These are phyloP conservation scores for Eidolon helvum DNA, from an alignment of 2,113 vertebrate species.

Conservation along the genomic window DNA sequence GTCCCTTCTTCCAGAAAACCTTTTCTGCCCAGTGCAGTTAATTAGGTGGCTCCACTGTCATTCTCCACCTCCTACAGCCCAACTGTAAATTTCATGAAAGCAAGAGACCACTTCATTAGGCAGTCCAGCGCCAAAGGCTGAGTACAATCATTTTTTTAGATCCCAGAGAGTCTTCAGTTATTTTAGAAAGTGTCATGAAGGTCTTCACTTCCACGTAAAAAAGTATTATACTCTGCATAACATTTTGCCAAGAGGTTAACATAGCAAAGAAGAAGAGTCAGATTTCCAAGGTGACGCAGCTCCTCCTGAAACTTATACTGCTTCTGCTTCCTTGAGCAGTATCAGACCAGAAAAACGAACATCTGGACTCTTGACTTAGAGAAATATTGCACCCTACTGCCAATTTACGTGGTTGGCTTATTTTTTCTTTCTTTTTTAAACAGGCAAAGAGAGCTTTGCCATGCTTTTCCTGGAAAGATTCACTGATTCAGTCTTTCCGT, in stretches of 20 bases:
- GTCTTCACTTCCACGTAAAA: neutral
- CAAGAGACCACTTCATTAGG: neutral
- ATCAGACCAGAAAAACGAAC: neutral
- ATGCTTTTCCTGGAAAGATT: constrained; percentile 65
- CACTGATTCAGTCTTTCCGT: constrained; percentile 6
- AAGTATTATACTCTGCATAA: neutral
- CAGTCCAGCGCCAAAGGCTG: neutral
- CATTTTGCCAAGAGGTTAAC: neutral
- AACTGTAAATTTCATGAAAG: neutral
- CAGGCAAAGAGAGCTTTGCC: neutral
- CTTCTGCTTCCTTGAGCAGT: neutral
- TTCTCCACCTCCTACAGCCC: neutral
- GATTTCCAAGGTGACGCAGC: neutral
- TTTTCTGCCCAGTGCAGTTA: neutral
- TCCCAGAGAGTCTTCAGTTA: neutral
- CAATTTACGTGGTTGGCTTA: neutral
- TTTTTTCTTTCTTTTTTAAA: neutral
- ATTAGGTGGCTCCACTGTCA: too few species aligned
- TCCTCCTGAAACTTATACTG: neutral
- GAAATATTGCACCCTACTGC: neutral
- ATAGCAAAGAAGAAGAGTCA: neutral
- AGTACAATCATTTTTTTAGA: neutral
- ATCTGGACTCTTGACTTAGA: neutral
- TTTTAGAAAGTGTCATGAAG: neutral
- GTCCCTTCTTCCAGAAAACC: neutral